Evolutionary conservation across 2,797 vertebrate species (phyloP).

Genomic region (Borostomias antarcticus): DNA sequence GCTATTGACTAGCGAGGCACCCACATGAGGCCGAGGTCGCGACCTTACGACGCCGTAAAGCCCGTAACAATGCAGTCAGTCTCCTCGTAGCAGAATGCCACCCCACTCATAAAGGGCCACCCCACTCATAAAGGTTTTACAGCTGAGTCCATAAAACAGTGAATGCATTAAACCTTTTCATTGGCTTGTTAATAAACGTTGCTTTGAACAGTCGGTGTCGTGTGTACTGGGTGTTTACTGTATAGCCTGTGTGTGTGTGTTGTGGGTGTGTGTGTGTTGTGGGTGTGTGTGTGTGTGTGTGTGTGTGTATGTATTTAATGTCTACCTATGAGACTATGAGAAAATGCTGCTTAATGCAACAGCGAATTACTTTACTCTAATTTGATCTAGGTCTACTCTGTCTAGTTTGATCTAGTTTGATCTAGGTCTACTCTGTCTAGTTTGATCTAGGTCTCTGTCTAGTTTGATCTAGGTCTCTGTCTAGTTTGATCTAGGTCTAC

Average conservation of each 20-base stretch:
- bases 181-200: slow-evolving; percentile 44
- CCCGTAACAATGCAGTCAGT: slow-evolving; percentile 42
- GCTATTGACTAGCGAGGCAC: slow-evolving; percentile 2
- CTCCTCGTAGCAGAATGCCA: slow-evolving; percentile 49
- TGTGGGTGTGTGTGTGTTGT: slow-evolving; percentile 15
- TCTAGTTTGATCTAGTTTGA: neutral
- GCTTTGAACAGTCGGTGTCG: slow-evolving; percentile 40
- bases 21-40: slow-evolving; percentile 41
- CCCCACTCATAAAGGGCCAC: slow-evolving; percentile 53
- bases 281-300: slow-evolving; percentile 4
- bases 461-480: too few relatives aligned
- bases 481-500: neutral
- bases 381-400: neutral
- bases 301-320: slow-evolving; percentile 2
- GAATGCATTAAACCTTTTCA: slow-evolving; percentile 53
- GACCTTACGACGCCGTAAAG: slow-evolving; percentile 51
- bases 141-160: slow-evolving; percentile 52
- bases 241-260: neutral
- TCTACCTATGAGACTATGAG: slow-evolving; percentile 18
- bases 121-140: slow-evolving; percentile 55
- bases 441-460: neutral
- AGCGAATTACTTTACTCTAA: slow-evolving; percentile 1
- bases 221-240: slow-evolving; percentile 23
- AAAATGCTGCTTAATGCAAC: slow-evolving; percentile 6
- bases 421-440: neutral